Base-by-base conservation (phyloP, 2,888 invertebrate genomes). In the Agrochola litura region DNA sequence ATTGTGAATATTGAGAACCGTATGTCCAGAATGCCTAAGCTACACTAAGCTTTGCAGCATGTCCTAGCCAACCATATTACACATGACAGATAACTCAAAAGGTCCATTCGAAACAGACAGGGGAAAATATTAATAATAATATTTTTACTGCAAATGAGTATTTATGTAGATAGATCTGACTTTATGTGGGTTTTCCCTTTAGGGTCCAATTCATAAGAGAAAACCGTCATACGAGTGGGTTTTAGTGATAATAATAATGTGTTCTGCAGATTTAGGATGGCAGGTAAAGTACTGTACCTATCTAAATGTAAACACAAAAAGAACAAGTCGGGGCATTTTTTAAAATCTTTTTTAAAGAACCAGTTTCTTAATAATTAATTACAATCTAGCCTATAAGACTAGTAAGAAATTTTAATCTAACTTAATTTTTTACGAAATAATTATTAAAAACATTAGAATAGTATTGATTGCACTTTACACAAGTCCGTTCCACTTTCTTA, bases 31-130 rank as follows among this genome's bases (percentile, higher is more conserved):
- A 84, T 73, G 87, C 72, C 71, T 82, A 74, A 87, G 77, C 80
- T 68, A 67, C 37, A 89, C 89, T 88, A 86, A 88, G 82, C 83
- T 87, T 86, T 76, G 56, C 71, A 56, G 46, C 10, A 81, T 67
- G 76, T 76, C 75, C 85, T 81, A 65, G 19, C 37, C 71, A 30
- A 8, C 54, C 56, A 65, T 56, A 54, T 49, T 25, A 76, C 64
- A 65, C 6, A 41, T 2, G 10, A 43, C 70, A 86, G 67, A 46
- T 14, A 73, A 73, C 0, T 64, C 81, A 88, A 71, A 83, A 86
- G 73, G 37, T 9, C 37, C 64, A 80, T 37, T 30, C 4, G 0
- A n/a, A 12, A 9, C 37, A n/a, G 8, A 37, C 37, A 43, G 16
- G 65, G 56, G 2, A 60, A 65, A 76, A 49, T 56, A 0, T 12